These are phyloP conservation scores for human (Homo sapiens) DNA, from an alignment of 2,113 vertebrate genomes.

Conservation along the genomic window GRCh38 chr5:19478501-19479000, in stretches of 20 bases:
- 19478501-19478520: neutral
- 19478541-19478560: neutral
- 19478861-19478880: neutral
- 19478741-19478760: neutral
- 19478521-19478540: neutral
- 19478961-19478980: neutral
- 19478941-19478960: neutral
- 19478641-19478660: neutral
- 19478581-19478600: neutral
- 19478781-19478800: neutral
- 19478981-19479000: neutral
- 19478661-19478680: neutral
- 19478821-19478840: rapidly evolving
- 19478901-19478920: neutral
- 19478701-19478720: neutral
- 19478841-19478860: neutral
- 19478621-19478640: neutral
- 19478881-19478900: neutral
- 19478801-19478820: neutral
- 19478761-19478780: neutral
- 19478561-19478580: neutral
- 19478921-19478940: neutral
- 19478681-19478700: neutral
- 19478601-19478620: neutral
- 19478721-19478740: neutral